phyloP scores from a whole-genome alignment of 2,113 vertebrate species.

The Phalacrocorax carbo region DNA sequence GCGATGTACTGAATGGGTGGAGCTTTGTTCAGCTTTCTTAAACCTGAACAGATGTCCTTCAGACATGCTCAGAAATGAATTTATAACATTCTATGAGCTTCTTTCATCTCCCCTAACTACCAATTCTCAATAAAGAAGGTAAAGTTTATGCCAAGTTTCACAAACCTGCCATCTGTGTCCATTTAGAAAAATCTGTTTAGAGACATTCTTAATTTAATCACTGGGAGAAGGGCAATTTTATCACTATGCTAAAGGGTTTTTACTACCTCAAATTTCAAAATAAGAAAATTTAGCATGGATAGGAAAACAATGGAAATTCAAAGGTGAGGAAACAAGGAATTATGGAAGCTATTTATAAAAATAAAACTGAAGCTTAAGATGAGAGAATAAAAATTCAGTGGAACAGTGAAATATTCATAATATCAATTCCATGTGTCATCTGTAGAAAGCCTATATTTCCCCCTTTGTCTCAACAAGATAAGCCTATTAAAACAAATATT shows the following conservation, averaged over 20 bases:
- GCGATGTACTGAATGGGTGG: neutral
- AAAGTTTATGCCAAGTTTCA: neutral
- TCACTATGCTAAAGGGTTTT: neutral
- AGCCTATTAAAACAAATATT: neutral
- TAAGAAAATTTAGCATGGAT: neutral
- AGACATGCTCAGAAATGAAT: neutral
- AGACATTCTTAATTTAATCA: neutral
- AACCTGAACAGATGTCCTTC: neutral
- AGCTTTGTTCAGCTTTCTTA: neutral
- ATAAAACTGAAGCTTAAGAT: neutral
- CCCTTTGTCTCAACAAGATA: neutral
- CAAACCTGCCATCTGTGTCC: neutral
- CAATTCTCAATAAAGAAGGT: neutral
- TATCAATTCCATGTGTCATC: neutral
- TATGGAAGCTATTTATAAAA: neutral
- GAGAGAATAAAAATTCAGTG: neutral
- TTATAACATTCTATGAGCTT: neutral
- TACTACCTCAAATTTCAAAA: neutral
- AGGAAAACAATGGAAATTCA: neutral
- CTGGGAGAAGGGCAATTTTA: neutral
- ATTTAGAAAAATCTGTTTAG: neutral
- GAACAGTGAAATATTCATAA: neutral
- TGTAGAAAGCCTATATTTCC: neutral
- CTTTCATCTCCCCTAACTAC: neutral
- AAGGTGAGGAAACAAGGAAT: neutral